These are phyloP conservation scores for Strigamia transsilvanica DNA, from an alignment of 2,888 invertebrate genomes.

Conservation along the genomic window DNA sequence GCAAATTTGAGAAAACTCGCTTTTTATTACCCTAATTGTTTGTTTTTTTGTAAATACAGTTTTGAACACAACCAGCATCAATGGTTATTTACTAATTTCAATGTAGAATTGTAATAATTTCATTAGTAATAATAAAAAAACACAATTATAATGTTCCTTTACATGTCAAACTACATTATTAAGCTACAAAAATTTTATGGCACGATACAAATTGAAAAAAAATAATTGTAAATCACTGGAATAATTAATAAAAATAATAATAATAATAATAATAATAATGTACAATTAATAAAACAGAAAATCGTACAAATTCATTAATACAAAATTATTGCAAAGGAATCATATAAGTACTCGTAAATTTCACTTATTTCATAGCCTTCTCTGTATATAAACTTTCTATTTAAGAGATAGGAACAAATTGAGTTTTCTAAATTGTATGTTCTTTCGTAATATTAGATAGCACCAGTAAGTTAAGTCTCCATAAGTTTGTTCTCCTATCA, in stretches of 20 bases:
- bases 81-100: conserved; percentile 14
- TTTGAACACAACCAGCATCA: conserved; percentile 7
- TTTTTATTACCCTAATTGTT: conserved; percentile 25
- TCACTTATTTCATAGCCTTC: neutral
- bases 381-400: neutral
- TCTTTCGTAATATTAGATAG: neutral
- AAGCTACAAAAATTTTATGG: neutral
- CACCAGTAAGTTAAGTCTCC: conserved; percentile 32
- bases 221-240: neutral
- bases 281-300: neutral
- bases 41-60: conserved; percentile 4
- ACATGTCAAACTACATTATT: neutral
- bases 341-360: neutral
- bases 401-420: conserved; percentile 21
- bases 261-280: neutral
- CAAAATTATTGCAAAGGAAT: conserved; percentile 28
- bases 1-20: neutral
- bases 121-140: conserved; percentile 5
- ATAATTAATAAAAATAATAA: neutral
- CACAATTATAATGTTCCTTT: neutral
- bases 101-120: conserved; percentile 3
- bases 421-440: neutral
- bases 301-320: conserved; percentile 25
- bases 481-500: conserved; percentile 46
- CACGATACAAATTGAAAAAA: conserved; percentile 13